Evolutionary conservation across 2,797 vertebrate species (phyloP), one percentile per base, ranked within the genome.

Genomic region (Sitta carolinensis): DNA sequence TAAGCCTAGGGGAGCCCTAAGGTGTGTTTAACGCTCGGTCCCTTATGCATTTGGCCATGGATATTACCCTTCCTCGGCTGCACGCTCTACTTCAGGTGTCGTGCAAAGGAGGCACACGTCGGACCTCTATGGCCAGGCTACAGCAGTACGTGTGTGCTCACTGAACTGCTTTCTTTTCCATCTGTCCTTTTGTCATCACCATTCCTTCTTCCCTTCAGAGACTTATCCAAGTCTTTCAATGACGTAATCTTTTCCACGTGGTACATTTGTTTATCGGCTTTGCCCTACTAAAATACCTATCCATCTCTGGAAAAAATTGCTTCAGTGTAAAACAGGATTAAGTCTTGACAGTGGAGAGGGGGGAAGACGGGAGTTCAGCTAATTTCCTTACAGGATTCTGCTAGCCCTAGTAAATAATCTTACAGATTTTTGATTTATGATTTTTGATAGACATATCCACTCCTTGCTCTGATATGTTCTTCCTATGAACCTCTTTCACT

Each of bases 121-220:
- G 1, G 25, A 9, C 9, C 29, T 2, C 3, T 4, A 8, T 30
- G 70, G 13, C 29, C 25, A 40, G 42, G 38, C 34, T 66, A 12
- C 30, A 3, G 1, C 45, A 30, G 15, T 1, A 10, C 0, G 0
- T 2, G 22, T 10, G n/a, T 2, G 20, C 19, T 68, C 38, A 26
- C 0, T 10, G 34, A 43, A 20, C 10, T 26, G 36, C 47, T 78
- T 54, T 68, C 27, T 19, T 84, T 55, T 5, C 45, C 57, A 13
- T 11, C 48, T 19, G 7, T 9, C 13, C 42, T 25, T 30, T 21
- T 36, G 27, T 18, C 36, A 8, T 5, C 3, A 2, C 20, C 10
- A 11, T n/a, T n/a, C n/a, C 14, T 54, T 50, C 57, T 84, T 66
- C n/a, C 32, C 36, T 12, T 22, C 19, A 58, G 36, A 64, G n/a